These are phyloP conservation scores for Hyphantria cunea DNA, from an alignment of 1,140 invertebrate genomes.

Conservation along the genomic window DNA sequence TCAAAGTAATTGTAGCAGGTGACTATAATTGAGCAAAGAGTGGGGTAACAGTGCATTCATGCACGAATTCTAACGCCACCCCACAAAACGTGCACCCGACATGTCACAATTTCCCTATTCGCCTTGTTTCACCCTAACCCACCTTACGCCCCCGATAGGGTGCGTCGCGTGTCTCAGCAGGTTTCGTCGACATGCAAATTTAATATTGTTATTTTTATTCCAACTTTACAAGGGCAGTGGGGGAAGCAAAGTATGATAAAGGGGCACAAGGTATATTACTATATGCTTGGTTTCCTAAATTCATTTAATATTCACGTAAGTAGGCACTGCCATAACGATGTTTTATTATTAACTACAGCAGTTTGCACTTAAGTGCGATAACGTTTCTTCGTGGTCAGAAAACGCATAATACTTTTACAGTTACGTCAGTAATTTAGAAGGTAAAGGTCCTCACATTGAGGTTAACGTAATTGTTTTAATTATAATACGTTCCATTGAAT, in stretches of 20 bases:
- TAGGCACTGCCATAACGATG: constrained; percentile 18
- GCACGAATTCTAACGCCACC: constrained; percentile 54
- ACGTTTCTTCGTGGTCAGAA: constrained; percentile 1
- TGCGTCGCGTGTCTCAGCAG: constrained; percentile 43
- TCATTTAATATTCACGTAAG: constrained; percentile 28
- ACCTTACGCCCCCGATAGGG: constrained; percentile 27
- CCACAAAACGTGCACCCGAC: constrained; percentile 46
- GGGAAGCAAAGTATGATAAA: constrained; percentile 56
- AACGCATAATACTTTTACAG: constrained; percentile 18
- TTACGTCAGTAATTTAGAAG: constrained; percentile 1
- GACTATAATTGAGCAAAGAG: constrained; percentile 46
- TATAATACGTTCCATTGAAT: background rate
- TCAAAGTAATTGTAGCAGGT: constrained; percentile 53
- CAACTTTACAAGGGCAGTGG: constrained; percentile 71
- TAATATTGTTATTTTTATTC: constrained; percentile 75
- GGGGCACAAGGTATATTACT: constrained; percentile 40
- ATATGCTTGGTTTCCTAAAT: constrained; percentile 24
- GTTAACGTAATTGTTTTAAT: constrained; percentile 1
- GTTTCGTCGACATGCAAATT: constrained; percentile 70
- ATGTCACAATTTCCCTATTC: constrained; percentile 41
- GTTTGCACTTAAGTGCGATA: constrained; percentile 30
- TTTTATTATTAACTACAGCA: constrained; percentile 31
- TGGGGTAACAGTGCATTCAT: constrained; percentile 66
- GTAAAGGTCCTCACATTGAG: background rate
- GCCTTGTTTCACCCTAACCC: constrained; percentile 26